Evolutionary conservation across 2,113 vertebrate species (phyloP), one percentile per base, ranked within the genome.

Genomic region (Capreolus pygargus): DNA sequence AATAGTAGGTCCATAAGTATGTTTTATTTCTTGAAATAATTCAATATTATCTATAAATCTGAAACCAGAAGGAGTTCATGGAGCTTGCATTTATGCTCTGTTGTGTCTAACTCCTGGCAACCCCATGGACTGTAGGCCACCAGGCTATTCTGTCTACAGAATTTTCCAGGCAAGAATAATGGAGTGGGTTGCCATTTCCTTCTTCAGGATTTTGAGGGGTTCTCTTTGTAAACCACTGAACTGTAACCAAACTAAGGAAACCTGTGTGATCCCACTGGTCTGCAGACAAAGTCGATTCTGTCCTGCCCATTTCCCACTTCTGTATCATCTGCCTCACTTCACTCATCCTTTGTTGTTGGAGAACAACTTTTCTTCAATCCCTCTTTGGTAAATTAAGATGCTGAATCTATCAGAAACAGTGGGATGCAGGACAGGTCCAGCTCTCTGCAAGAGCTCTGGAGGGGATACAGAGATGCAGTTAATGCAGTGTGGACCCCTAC

Each of bases 201-300:
- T 12, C 67, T 70, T 5, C n/a, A 70, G 67, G 67, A 87, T 58
- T 79, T 47, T 76, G 64, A 94, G 58, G 79, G 6, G 33, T 6
- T n/a, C 13, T 83, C 21, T 67, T 95, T 92, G 13, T 70, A 95
- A 81, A 30, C 52, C 15, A 91, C n/a, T 43, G 19, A 84, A 21
- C 27, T 81, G 28, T 60, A 86, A 97, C 61, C 55, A 97, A 93
- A 92, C 60, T 47, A 78, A 91, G 52, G 57, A 54, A 76, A 67
- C 61, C 15, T 84, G n/a, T 60, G 12, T 27, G 36, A 23, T 47
- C 87, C n/a, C 83, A n/a, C 14, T 88, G 85, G 6, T 12, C 93
- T 93, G 47, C 27, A 61, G 85, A 60, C 96, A 88, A 58, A 54
- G 39, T 81, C 54, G 50, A 64, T 50, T 86, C 61, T 10, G 1